Percentiles rank a stretch among this genome's conserved stretches.
Evolutionary conservation across 2,888 invertebrate species (phyloP).

Genomic region (Tyria jacobaeae): DNA sequence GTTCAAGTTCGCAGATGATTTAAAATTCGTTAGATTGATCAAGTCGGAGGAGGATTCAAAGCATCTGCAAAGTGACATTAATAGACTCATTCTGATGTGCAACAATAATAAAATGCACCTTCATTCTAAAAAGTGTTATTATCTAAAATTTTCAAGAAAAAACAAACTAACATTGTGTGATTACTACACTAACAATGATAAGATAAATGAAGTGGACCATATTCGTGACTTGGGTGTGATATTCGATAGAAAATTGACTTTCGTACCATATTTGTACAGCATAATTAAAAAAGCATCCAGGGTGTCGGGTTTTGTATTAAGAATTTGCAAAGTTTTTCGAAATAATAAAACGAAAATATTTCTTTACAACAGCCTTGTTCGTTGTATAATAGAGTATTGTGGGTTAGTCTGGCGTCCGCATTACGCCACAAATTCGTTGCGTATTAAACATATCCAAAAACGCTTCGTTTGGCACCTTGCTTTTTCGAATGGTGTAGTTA

Average conservation of each 20-base stretch:
- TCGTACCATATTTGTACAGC: background rate
- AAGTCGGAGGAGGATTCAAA: no score
- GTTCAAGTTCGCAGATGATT: background rate
- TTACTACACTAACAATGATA: no score
- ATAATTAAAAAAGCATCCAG: background rate
- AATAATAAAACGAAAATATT: conserved; percentile 2
- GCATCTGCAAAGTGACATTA: no score
- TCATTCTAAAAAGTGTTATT: no score
- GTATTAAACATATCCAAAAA: background rate
- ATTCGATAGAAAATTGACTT: background rate
- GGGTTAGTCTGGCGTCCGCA: conserved; percentile 1
- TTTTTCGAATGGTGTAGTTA: no score
- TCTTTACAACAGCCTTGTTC: background rate
- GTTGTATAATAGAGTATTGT: background rate
- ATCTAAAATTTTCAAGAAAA: conserved; percentile 2
- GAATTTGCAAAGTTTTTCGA: background rate
- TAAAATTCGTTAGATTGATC: conserved; percentile 3
- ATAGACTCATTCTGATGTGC: no score
- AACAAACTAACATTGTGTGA: no score
- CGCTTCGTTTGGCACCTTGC: no score
- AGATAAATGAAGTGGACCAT: no score
- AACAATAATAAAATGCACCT: no score
- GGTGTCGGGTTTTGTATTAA: no score
- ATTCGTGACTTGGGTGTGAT: no score
- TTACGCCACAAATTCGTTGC: background rate